Conservation (phyloP, 2,113 vertebrate species). For the Perognathus longimembris region DNA sequence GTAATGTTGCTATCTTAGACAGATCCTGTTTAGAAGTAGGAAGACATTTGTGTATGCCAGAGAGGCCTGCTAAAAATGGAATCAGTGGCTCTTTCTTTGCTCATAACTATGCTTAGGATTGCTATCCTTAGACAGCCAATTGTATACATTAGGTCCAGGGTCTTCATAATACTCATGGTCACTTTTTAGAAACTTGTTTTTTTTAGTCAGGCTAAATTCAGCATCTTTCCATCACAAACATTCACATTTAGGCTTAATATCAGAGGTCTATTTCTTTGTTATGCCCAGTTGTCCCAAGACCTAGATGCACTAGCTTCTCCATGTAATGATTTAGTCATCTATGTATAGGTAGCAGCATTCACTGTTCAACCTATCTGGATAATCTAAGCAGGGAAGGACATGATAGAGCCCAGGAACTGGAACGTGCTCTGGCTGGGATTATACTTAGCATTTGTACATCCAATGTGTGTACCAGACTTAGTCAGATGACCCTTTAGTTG, state of each 20-base stretch:
- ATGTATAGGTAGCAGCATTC: background rate
- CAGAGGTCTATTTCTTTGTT: background rate
- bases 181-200: background rate
- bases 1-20: background rate
- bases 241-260: slow-evolving; percentile 10
- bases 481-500: background rate
- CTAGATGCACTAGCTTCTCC: background rate
- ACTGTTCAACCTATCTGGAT: background rate
- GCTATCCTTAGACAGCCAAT: background rate
- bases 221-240: background rate
- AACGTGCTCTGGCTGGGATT: slow-evolving; percentile 6
- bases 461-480: background rate
- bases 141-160: background rate
- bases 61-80: background rate
- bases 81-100: background rate
- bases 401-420: background rate
- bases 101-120: background rate
- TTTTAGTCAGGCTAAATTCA: background rate
- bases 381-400: background rate
- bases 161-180: background rate
- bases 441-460: background rate
- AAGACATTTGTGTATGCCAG: background rate
- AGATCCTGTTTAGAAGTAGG: background rate
- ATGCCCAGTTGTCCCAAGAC: background rate
- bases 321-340: background rate